Evolutionary conservation across 53 echinoderm and acorn worm species (phyloP).

Genomic region (Henricia sp.): DNA sequence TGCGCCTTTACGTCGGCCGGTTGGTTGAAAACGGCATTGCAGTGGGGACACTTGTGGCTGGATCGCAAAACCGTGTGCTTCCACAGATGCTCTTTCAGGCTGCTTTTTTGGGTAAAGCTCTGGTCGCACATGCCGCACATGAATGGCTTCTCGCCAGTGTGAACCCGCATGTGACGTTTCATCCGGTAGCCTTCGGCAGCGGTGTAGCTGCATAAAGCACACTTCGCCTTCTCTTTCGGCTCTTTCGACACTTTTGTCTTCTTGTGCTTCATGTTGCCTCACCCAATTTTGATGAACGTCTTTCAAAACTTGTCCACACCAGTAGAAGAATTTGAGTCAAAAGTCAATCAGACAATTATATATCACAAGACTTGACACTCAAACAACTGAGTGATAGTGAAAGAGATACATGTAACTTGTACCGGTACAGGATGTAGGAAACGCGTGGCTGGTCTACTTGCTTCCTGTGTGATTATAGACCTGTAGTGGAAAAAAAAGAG

Average conservation of each 20-base stretch:
- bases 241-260: not conserved
- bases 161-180: constrained; percentile 66
- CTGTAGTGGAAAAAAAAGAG: too few species aligned
- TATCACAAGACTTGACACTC: too few species aligned
- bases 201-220: constrained; percentile 38
- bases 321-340: too few species aligned
- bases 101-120: constrained; percentile 97
- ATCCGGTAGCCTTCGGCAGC: constrained; percentile 27
- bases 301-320: too few species aligned
- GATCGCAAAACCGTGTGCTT: constrained; percentile 91
- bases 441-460: too few species aligned
- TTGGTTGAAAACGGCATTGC: constrained; percentile 84
- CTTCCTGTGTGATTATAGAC: too few species aligned
- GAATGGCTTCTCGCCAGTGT: constrained; percentile 72
- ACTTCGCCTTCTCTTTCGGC: constrained; percentile 25
- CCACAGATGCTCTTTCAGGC: constrained; percentile 99
- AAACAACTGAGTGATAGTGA: too few species aligned
- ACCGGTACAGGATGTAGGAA: too few species aligned
- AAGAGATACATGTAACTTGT: too few species aligned
- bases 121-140: constrained; percentile 90
- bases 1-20: constrained; percentile 90
- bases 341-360: too few species aligned
- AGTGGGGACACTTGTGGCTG: constrained; percentile 89
- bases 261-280: constrained; percentile 23
- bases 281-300: too few species aligned